Conservation (phyloP, 2,888 invertebrate species). For the Chrysina gloriosa region DNA sequence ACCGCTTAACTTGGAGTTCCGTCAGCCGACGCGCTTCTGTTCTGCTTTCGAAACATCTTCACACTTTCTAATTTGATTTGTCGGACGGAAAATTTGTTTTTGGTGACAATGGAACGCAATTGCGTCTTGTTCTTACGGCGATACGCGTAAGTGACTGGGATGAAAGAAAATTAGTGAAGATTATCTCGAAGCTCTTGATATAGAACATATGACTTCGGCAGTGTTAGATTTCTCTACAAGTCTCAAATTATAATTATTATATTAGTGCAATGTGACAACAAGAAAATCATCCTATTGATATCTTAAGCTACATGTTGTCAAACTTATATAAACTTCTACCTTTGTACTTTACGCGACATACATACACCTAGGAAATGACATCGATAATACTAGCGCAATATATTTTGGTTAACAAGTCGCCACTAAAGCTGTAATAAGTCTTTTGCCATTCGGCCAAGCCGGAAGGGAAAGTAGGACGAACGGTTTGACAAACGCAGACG, state of each 20-base stretch:
- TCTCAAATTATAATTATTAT: too few species aligned
- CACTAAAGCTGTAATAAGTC: not conserved
- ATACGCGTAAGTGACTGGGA: not conserved
- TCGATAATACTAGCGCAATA: not conserved
- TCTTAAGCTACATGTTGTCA: too few species aligned
- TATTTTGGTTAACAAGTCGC: not conserved
- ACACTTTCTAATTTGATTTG: conserved; percentile 37
- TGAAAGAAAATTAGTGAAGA: conserved; percentile 1
- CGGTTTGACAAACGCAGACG: conserved; percentile 1
- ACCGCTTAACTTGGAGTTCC: not conserved
- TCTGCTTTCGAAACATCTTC: conserved; percentile 19
- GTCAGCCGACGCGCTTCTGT: not conserved
- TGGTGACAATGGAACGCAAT: conserved; percentile 8
- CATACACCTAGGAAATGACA: not conserved
- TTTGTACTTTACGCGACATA: too few species aligned
- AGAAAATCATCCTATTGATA: too few species aligned
- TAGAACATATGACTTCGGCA: too few species aligned
- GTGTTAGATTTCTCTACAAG: too few species aligned
- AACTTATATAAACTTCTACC: not conserved
- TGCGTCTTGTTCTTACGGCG: not conserved
- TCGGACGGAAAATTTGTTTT: conserved; percentile 28
- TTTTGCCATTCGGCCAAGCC: not conserved
- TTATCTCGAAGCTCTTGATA: not conserved
- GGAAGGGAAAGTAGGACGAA: conserved; percentile 6
- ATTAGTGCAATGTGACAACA: too few species aligned